Evolutionary conservation across 2,797 vertebrate species (phyloP), one percentile per base, ranked within the genome.

Genomic region (Aythya fuligula): DNA sequence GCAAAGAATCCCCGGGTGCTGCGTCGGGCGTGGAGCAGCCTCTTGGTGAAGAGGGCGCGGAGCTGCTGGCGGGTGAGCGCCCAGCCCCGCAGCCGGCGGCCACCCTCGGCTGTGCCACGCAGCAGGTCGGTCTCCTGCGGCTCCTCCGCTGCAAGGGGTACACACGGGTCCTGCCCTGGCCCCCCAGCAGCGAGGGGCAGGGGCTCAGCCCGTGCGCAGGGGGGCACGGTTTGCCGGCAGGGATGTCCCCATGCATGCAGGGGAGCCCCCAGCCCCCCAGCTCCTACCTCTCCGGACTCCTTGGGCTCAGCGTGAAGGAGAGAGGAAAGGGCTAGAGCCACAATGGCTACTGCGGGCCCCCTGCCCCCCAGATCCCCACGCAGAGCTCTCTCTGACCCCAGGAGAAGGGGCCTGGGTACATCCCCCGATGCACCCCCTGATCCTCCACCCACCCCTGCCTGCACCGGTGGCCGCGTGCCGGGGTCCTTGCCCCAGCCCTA

Each of bases 1-100:
- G 99, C 98, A 1, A 99, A 98, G 84, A 99, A 97, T n/a, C 99
- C 98, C 4, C 98, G 92, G 77, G 96, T 98, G 91, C 99, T 99
- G 85, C 99, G 98, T 1, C 96, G 95, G 19, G 99, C 98, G 0
- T 99, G 98, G 73, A 99, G 98, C 96, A 98, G 98, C 70, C 98
- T 98, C 96, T 99, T 99, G 87, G 98, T 94, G 90, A 99, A 99
- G 75, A 99, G 98, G 2, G 99, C 99, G 8, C 97, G 97, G 78
- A 99, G 98, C 97, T 99, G 99, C 92, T 99, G 98, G 89, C 95
- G 75, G 27, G 97, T 98, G 91, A 99, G 96, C 2, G 96, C 96
- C 98, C 98, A 98, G 62, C 98, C 98, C 5, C 93, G 95, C 28
- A 98, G 71, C 10, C 89, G 51, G 81, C 19, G 15, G 94, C 85